Evolutionary conservation across 2,113 vertebrate species (phyloP).

Genomic region (Choloepus hoffmanni): DNA sequence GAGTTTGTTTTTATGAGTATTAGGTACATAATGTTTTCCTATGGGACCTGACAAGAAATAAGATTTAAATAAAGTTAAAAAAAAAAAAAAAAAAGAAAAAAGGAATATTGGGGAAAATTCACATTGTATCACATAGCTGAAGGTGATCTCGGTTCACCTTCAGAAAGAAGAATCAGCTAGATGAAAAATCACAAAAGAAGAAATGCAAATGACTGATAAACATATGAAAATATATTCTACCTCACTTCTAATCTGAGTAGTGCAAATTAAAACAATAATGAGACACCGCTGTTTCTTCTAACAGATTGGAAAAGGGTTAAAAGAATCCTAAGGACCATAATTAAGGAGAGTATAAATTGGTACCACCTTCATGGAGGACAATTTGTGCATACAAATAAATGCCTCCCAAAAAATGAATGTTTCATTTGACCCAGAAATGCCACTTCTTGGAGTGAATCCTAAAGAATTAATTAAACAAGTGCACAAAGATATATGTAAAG

Average conservation of each 20-base stretch:
- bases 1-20: neutral
- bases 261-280: neutral
- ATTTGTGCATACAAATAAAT: neutral
- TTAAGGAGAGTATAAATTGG: neutral
- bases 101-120: neutral
- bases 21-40: neutral
- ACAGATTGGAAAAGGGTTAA: neutral
- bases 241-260: neutral
- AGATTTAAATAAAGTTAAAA: neutral
- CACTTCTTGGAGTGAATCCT: neutral
- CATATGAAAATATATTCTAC: neutral
- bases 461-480: neutral
- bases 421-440: conserved; percentile 2
- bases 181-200: neutral
- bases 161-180: neutral
- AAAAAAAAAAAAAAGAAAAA: neutral
- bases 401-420: neutral
- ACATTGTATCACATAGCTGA: neutral
- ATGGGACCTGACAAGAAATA: neutral
- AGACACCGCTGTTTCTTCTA: neutral
- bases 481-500: neutral
- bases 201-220: neutral
- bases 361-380: neutral
- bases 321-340: neutral
- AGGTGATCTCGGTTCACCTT: neutral